Percentiles rank a stretch among this genome's conserved stretches.
These are phyloP conservation scores for Pitangus sulphuratus DNA, from an alignment of 2,797 vertebrate genomes.

Conservation along the genomic window DNA sequence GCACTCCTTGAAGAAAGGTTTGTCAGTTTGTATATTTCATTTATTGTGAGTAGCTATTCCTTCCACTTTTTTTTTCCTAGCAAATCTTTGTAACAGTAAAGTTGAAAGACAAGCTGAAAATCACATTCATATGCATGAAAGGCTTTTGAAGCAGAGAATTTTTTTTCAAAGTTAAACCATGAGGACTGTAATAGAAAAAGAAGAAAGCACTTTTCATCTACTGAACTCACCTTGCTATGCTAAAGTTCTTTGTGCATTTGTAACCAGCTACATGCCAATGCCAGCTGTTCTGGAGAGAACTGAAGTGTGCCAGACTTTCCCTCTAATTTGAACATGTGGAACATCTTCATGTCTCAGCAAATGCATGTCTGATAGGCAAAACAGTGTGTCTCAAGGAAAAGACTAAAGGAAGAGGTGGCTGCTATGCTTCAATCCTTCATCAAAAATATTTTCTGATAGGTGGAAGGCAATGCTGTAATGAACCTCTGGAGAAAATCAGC, in stretches of 20 bases:
- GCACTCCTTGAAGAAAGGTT: neutral
- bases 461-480: neutral
- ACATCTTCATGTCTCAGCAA: neutral
- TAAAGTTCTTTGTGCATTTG: conserved; percentile 5
- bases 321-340: neutral
- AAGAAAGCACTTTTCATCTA: neutral
- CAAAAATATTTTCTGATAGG: neutral
- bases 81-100: neutral
- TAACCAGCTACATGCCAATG: neutral
- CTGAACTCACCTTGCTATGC: neutral
- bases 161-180: neutral
- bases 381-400: neutral
- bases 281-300: neutral
- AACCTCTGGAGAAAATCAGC: neutral
- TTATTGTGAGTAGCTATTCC: conserved; percentile 5
- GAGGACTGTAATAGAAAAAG: neutral
- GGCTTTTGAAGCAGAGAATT: neutral
- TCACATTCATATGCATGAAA: neutral
- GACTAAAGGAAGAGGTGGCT: neutral
- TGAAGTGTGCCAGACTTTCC: neutral
- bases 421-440: neutral
- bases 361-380: neutral
- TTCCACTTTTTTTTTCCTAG: neutral
- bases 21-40: neutral
- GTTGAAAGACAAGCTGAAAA: conserved; percentile 33